Evolutionary conservation across 2,797 vertebrate species (phyloP).

Genomic region (Sarcophilus harrisii): DNA sequence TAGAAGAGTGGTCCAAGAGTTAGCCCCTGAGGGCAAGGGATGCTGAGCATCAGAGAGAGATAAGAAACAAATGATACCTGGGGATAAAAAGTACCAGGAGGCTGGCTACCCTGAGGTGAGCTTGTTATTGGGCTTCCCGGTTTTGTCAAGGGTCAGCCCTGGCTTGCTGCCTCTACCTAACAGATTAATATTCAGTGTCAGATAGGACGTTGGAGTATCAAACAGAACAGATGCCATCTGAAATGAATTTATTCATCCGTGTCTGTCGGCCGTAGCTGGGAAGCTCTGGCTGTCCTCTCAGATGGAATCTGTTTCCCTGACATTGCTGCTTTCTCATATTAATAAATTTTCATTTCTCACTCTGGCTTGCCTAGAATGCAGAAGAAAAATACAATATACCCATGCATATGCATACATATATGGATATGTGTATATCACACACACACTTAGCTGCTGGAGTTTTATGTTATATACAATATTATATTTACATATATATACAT

Average conservation of each 20-base stretch:
- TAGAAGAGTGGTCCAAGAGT: background rate
- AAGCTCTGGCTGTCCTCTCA: background rate
- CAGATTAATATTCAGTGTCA: background rate
- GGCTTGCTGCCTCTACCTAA: background rate
- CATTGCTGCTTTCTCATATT: background rate
- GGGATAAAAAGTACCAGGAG: background rate
- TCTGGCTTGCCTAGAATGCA: background rate
- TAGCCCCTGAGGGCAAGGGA: background rate
- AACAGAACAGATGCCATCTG: background rate
- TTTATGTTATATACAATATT: too few species aligned
- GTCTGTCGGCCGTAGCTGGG: background rate
- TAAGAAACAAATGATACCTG: background rate
- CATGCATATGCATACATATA: too few species aligned
- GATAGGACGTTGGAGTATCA: background rate
- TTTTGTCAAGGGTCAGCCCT: background rate
- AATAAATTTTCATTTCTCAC: background rate
- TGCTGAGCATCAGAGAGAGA: background rate
- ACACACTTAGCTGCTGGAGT: too few species aligned
- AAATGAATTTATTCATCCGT: background rate
- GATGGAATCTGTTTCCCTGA: background rate
- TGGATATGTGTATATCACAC: too few species aligned
- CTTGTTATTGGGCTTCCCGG: background rate
- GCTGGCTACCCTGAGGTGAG: background rate
- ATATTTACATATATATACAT: too few species aligned
- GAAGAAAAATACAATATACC: background rate